A percentile compares a stretch with the other conserved stretches of the same genome.
These are phyloP conservation scores for Clunio marinus DNA, from an alignment of 2,888 invertebrate genomes.

Conservation along the genomic window DNA sequence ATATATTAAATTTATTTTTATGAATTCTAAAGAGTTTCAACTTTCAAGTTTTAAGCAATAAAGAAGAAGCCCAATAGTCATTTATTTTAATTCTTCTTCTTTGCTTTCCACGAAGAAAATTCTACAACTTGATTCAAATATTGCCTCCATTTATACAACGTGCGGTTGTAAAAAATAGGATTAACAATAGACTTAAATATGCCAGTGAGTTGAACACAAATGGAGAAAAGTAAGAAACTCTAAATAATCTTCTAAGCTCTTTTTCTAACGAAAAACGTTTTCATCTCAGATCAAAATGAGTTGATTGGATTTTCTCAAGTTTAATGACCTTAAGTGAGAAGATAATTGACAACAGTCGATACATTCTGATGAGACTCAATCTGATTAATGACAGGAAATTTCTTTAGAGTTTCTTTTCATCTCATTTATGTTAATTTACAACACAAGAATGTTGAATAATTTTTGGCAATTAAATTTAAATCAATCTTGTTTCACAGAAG, in stretches of 20 bases:
- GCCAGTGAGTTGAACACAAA: not conserved
- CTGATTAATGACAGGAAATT: constrained; percentile 38
- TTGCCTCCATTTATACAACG: not conserved
- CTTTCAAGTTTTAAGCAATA: too few relatives aligned
- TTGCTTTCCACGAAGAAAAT: not conserved
- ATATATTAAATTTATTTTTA: too few relatives aligned
- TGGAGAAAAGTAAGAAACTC: not conserved
- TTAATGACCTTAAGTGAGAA: constrained; percentile 17
- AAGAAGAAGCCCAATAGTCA: constrained; percentile 1
- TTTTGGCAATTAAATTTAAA: constrained; percentile 35
- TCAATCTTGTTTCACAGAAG: constrained; percentile 11
- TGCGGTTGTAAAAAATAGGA: not conserved
- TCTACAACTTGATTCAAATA: not conserved
- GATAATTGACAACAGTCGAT: constrained; percentile 37
- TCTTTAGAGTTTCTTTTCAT: not conserved
- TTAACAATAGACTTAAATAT: not conserved
- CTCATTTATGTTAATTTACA: constrained; percentile 21
- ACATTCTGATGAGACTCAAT: not conserved
- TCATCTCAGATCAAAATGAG: not conserved
- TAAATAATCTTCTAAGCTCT: not conserved
- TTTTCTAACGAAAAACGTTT: not conserved
- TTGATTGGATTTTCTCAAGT: constrained; percentile 10
- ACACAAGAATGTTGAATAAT: constrained; percentile 1
- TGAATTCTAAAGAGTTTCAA: too few relatives aligned
- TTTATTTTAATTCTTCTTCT: constrained; percentile 24